Evolutionary conservation across 2,888 invertebrate genomes (phyloP), one percentile per base, ranked within the genome.

Genomic region (Drosophila histrio): DNA sequence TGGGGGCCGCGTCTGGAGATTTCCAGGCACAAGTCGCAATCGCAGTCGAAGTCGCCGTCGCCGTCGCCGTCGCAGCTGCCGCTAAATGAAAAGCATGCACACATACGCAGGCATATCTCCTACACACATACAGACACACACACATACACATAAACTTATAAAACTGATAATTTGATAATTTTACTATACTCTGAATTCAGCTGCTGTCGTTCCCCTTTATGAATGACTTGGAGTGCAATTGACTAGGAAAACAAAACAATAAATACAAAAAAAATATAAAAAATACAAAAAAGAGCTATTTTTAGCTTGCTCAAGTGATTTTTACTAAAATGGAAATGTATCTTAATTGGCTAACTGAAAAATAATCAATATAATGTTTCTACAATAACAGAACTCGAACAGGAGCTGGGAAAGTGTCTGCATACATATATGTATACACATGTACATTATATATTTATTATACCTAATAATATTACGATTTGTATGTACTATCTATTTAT

Each of bases 361-460:
- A 46, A 3, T 13, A 46, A 56, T 24, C 22, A 21, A 17, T 65
- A 52, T 28, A 41, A 30, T 34, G 36, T 50, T 28, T 52, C 50
- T 28, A 41, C 34, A 41, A 32, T 44, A 50, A 59, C 46, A 34
- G 19, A 43, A 26, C 8, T 30, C 50, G 13, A 34, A 43, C 32
- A 21, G 32, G 19, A 44, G 32, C 26, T 57, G 47, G 28, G 28
- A 28, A 62, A 46, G 52, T 58, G 74, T 67, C 41, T 56, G 44
- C 61, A 54, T 41, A 58, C 61, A 54, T 41, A 58, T 79, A 30
- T 28, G 9, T 22, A 13, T 72, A 75, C 39, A 67, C 49, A 36
- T 71, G 50, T 66, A 74, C 53, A 81, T 79, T 54, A 32, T 72
- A 71, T 83, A 85, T 66, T 81, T 78, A 80, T 77, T 72, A 72